Evolutionary conservation across 2,113 vertebrate species (phyloP).

Genomic region (Pantherophis guttatus): DNA sequence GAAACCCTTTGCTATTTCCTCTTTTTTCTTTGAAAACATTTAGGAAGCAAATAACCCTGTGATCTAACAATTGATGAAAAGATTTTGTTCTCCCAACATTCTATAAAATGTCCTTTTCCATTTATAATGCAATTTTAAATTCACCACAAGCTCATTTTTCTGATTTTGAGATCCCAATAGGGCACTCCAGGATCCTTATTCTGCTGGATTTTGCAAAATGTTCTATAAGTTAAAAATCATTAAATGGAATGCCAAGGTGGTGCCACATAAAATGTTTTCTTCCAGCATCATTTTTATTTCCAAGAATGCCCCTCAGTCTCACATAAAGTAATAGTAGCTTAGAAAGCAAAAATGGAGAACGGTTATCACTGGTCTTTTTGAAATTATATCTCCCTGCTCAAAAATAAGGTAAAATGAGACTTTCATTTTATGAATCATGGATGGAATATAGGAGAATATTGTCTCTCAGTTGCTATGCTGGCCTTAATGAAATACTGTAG

Average conservation of each 20-base stretch:
- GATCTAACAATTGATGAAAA: not conserved
- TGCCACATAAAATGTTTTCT: not conserved
- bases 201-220: not conserved
- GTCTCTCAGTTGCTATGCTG: not conserved
- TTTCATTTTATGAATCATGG: not conserved
- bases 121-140: not conserved
- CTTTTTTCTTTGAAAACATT: not conserved
- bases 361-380: not conserved
- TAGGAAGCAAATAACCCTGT: constrained; percentile 1
- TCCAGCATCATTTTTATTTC: not conserved
- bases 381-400: not conserved
- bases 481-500: not conserved
- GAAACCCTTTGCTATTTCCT: not conserved
- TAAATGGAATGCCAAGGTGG: not conserved
- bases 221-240: not conserved
- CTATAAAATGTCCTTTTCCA: not conserved
- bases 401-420: not conserved
- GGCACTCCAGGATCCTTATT: not conserved
- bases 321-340: not conserved
- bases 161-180: not conserved
- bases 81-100: not conserved
- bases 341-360: not conserved
- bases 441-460: not conserved
- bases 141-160: not conserved
- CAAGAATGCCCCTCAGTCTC: not conserved